These are phyloP conservation scores for Carettochelys insculpta DNA, from an alignment of 2,113 vertebrate genomes.

Conservation along the genomic window DNA sequence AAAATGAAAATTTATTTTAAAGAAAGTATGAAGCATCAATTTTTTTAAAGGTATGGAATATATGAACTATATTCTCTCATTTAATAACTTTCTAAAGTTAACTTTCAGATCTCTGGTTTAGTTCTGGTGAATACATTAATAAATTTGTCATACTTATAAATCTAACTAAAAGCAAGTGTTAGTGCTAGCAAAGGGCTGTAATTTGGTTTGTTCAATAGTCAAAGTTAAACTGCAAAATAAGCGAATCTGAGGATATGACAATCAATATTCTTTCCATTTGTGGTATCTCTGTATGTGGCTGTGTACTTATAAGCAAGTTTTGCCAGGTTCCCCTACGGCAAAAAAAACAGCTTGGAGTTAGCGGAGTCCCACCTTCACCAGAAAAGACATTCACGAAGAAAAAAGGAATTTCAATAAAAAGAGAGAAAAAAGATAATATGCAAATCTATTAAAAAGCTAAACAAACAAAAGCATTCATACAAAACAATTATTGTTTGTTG, in stretches of 20 bases:
- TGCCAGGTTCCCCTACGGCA: conserved; percentile 71
- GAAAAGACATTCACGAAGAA: conserved; percentile 60
- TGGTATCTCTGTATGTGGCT: conserved; percentile 57
- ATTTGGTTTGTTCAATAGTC: not conserved
- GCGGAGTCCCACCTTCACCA: conserved; percentile 53
- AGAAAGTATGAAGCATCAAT: not conserved
- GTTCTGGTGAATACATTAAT: not conserved
- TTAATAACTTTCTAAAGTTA: not conserved
- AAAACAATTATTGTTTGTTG: not conserved
- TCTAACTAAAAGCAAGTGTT: not conserved
- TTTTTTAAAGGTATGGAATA: not conserved
- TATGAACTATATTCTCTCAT: not conserved
- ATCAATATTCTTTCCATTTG: conserved; percentile 48
- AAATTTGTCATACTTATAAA: not conserved
- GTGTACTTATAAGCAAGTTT: conserved; percentile 68
- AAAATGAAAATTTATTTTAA: not conserved
- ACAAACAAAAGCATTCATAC: not conserved
- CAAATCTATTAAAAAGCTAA: conserved; percentile 17
- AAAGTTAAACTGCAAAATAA: not conserved
- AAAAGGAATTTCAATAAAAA: conserved; percentile 47
- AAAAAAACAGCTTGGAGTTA: conserved; percentile 37
- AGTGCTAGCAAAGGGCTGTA: not conserved
- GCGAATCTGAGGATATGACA: not conserved
- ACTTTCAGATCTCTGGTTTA: not conserved
- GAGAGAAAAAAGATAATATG: not conserved